These are phyloP conservation scores for Macrochelys suwanniensis DNA, from an alignment of 2,797 vertebrate species.

Conservation along the genomic window DNA sequence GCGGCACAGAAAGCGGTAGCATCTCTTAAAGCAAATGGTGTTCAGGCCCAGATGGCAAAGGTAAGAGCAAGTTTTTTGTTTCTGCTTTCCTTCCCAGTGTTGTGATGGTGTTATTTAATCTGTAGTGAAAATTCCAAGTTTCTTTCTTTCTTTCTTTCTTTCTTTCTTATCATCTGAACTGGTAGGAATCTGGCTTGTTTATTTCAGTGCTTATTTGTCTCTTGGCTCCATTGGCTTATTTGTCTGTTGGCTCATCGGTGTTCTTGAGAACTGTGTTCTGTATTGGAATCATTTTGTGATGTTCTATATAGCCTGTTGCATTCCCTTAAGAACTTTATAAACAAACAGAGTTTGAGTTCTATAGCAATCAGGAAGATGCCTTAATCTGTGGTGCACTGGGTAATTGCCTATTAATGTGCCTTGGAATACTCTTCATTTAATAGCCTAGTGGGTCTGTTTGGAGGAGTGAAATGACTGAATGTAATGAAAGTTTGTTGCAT, in stretches of 20 bases:
- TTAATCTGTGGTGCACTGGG: background rate
- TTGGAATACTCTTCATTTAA: background rate
- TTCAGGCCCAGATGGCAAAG: constrained; percentile 98
- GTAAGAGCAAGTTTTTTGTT: constrained; percentile 79
- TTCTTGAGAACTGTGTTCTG: background rate
- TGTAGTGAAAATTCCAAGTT: background rate
- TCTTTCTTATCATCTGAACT: background rate
- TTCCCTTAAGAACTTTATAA: background rate
- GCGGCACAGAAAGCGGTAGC: constrained; percentile 98
- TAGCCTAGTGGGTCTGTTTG: background rate
- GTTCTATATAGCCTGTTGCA: background rate
- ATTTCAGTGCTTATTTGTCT: background rate
- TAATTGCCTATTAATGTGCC: background rate
- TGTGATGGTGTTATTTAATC: background rate
- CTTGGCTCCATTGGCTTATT: background rate
- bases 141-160: background rate
- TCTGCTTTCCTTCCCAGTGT: background rate
- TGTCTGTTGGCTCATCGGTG: background rate
- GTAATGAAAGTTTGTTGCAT: background rate
- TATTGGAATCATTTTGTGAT: background rate
- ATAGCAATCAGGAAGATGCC: background rate
- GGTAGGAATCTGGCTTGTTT: background rate
- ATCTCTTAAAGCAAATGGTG: constrained; percentile 96
- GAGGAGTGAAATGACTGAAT: background rate
- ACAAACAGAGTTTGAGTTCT: background rate